Conservation (phyloP, 1,140 invertebrate genomes). For the Diploscapter pachys region DNA sequence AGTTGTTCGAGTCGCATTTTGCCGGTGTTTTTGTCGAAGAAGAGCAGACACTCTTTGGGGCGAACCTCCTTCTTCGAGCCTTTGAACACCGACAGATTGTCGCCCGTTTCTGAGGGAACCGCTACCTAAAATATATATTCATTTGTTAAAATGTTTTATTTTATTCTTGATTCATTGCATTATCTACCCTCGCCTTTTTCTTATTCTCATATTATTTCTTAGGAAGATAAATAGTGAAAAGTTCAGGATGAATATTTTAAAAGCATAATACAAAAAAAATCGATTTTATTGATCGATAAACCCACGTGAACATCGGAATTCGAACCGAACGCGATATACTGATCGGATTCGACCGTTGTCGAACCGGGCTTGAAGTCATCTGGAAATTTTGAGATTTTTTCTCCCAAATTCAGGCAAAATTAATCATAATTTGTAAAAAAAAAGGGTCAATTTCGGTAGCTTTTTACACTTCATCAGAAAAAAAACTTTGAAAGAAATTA, state of each 20-base stretch:
- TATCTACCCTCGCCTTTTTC: neutral
- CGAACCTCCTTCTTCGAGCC: conserved; percentile 34
- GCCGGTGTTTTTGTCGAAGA: conserved; percentile 35
- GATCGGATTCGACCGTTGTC: conserved; percentile 26
- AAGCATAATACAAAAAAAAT: conserved; percentile 2
- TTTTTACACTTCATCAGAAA: neutral
- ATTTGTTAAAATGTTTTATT: neutral
- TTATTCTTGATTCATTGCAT: neutral
- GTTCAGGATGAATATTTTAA: neutral
- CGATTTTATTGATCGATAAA: neutral
- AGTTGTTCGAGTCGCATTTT: conserved; percentile 36
- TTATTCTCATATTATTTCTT: neutral
- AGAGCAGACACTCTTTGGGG: conserved; percentile 37
- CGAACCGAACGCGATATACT: conserved; percentile 29
- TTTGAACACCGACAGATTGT: conserved; percentile 37
- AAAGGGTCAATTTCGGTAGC: neutral
- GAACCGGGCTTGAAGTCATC: conserved; percentile 42
- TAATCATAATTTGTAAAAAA: neutral
- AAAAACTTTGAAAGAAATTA: neutral
- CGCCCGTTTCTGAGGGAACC: conserved; percentile 26
- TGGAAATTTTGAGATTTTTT: conserved; percentile 17
- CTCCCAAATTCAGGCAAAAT: neutral
- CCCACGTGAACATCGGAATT: conserved; percentile 36
- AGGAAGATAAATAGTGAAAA: neutral
- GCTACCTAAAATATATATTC: conserved; percentile 20